These are phyloP conservation scores for Vandiemenella viatica DNA, from an alignment of 2,888 invertebrate species.

Conservation along the genomic window DNA sequence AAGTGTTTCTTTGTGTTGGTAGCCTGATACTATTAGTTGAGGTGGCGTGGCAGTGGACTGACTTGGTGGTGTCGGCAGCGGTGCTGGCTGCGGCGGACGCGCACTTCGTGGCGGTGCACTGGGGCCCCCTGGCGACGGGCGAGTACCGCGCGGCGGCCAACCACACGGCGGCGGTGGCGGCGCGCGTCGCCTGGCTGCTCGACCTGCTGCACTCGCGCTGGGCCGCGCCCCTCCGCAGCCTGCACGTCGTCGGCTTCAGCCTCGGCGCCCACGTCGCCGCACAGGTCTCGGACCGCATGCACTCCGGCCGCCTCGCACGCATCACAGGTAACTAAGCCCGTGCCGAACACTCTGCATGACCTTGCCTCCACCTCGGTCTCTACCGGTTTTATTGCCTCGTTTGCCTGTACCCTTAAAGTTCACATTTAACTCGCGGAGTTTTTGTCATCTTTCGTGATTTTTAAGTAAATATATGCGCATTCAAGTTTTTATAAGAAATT, in stretches of 20 bases:
- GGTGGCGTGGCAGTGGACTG: no score
- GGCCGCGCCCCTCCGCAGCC: constrained; percentile 6
- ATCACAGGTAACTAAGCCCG: constrained; percentile 5
- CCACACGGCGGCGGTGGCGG: constrained; percentile 5
- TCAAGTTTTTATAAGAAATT: no score
- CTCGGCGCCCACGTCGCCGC: constrained; percentile 9
- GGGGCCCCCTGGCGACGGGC: constrained; percentile 20
- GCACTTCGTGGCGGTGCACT: constrained; percentile 21
- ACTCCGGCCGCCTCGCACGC: not conserved
- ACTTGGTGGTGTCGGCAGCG: no score
- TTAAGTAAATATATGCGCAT: no score
- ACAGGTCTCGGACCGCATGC: not conserved
- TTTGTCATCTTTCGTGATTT: no score
- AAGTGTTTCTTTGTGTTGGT: no score
- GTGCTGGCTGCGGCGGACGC: constrained; percentile 13
- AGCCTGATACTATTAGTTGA: no score
- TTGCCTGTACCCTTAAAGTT: no score
- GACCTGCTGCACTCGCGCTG: not conserved
- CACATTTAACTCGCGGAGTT: no score
- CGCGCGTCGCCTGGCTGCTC: not conserved
- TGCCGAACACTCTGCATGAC: no score
- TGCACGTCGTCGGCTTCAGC: constrained; percentile 9
- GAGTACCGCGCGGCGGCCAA: constrained; percentile 19
- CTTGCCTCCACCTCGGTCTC: no score
- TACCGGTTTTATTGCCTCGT: no score